Evolutionary conservation across 1,140 invertebrate species (phyloP).

Genomic region (Acyrthosiphon pisum): DNA sequence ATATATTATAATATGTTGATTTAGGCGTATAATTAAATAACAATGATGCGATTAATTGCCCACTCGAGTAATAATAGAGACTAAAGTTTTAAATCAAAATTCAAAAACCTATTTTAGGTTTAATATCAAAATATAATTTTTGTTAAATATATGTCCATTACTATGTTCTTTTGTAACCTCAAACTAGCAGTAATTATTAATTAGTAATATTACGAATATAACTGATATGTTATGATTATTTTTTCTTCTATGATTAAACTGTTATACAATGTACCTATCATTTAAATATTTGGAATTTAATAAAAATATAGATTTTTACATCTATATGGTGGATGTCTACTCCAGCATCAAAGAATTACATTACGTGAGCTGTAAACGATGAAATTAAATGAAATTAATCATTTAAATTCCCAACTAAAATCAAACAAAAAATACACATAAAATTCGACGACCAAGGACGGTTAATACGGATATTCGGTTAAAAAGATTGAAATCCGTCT

Average conservation of each 20-base stretch:
- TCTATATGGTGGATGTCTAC: not conserved
- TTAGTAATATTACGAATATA: not conserved
- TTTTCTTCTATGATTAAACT: not conserved
- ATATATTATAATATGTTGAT: not conserved
- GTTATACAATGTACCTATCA: not conserved
- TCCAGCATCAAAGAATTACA: not conserved
- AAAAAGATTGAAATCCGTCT: not conserved
- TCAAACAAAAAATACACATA: not conserved
- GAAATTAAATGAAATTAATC: not conserved
- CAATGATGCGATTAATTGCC: not conserved
- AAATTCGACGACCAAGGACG: not conserved
- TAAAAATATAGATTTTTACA: not conserved
- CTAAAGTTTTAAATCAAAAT: not conserved
- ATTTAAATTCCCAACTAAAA: not conserved
- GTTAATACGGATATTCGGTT: not conserved
- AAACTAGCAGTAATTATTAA: not conserved
- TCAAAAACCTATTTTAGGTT: not conserved
- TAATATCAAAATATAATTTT: too few relatives aligned
- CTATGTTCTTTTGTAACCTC: not conserved
- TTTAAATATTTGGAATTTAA: not conserved
- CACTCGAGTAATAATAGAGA: too few relatives aligned
- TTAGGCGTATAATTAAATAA: not conserved
- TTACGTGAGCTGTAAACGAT: not conserved
- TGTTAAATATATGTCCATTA: too few relatives aligned
- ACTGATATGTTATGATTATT: not conserved